These are phyloP conservation scores for Caligus rogercresseyi DNA, from an alignment of 1,140 invertebrate species.

Conservation along the genomic window DNA sequence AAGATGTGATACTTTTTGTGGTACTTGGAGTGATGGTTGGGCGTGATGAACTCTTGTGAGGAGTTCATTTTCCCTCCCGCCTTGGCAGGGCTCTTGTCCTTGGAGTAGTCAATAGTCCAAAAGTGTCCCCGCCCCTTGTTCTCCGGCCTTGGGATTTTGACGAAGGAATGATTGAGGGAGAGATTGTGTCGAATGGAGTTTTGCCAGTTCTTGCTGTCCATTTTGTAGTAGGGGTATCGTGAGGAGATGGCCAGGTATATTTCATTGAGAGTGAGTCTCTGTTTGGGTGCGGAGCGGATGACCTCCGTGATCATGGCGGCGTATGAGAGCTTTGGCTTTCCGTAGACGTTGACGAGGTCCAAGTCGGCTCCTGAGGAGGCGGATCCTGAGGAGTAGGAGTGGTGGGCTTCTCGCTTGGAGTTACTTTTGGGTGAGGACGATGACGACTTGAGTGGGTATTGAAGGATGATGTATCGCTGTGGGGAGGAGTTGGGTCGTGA, in stretches of 20 bases:
- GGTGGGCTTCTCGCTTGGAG: not conserved
- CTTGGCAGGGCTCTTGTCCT: conserved; percentile 38
- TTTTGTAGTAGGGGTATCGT: conserved; percentile 7
- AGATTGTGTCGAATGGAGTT: conserved; percentile 94
- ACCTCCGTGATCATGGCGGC: conserved; percentile 95
- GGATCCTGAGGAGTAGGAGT: too few relatives aligned
- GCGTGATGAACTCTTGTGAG: too few relatives aligned
- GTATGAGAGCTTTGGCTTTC: conserved; percentile 85
- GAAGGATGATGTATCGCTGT: not conserved
- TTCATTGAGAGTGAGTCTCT: conserved; percentile 70
- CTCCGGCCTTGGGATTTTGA: conserved; percentile 66
- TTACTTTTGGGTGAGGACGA: not conserved
- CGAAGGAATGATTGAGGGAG: conserved; percentile 90
- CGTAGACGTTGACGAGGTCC: not conserved
- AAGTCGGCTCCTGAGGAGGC: not conserved
- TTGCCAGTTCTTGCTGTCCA: conserved; percentile 60
- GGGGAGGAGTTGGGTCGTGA: not conserved
- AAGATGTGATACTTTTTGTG: not conserved
- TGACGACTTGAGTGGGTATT: not conserved
- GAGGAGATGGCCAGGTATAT: conserved; percentile 66
- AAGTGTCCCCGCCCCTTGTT: conserved; percentile 74
- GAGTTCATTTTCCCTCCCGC: too few relatives aligned
- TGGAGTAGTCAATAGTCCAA: conserved; percentile 89
- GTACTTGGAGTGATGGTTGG: not conserved
- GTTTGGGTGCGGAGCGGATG: conserved; percentile 67